A percentile compares a stretch with the other conserved stretches of the same genome.
Evolutionary conservation across 2,888 invertebrate species (phyloP).

Genomic region (Polyommatus iphigenia): DNA sequence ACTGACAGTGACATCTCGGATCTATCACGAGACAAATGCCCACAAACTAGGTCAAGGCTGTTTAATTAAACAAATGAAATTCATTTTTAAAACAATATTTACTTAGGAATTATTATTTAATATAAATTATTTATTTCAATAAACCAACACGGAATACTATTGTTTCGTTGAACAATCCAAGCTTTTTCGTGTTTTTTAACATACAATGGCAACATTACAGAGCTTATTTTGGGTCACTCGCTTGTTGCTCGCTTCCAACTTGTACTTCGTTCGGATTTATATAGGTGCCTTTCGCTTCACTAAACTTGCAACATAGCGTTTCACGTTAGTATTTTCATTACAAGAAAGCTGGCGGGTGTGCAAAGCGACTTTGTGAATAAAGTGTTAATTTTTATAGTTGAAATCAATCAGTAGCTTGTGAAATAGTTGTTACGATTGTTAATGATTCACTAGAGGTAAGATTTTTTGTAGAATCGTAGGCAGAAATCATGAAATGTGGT

Average conservation of each 20-base stretch:
- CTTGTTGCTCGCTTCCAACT: constrained; percentile 69
- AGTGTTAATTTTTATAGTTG: constrained; percentile 56
- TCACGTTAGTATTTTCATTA: constrained; percentile 74
- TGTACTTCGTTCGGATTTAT: constrained; percentile 73
- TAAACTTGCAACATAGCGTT: constrained; percentile 78
- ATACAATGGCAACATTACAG: constrained; percentile 67
- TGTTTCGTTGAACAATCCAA: constrained; percentile 46
- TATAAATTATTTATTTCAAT: constrained; percentile 12
- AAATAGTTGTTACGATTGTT: constrained; percentile 58
- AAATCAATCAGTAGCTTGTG: constrained; percentile 55
- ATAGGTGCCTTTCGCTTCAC: constrained; percentile 80
- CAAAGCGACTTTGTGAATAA: constrained; percentile 68
- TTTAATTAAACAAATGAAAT: constrained; percentile 36
- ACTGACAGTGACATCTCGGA: constrained; percentile 37
- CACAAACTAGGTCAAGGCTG: constrained; percentile 64
- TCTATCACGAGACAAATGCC: constrained; percentile 54
- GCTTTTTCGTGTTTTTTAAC: constrained; percentile 56
- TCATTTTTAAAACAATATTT: constrained; percentile 34
- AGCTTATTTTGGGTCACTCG: constrained; percentile 81
- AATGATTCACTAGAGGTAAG: constrained; percentile 78
- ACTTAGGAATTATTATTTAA: constrained; percentile 25
- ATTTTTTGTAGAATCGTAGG: constrained; percentile 50
- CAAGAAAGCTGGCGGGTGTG: constrained; percentile 81
- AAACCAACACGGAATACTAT: neutral
- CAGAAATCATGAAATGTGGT: constrained; percentile 56